phyloP scores from a whole-genome alignment of 2,113 vertebrate genomes.

The Neopipo cinnamomea region DNA sequence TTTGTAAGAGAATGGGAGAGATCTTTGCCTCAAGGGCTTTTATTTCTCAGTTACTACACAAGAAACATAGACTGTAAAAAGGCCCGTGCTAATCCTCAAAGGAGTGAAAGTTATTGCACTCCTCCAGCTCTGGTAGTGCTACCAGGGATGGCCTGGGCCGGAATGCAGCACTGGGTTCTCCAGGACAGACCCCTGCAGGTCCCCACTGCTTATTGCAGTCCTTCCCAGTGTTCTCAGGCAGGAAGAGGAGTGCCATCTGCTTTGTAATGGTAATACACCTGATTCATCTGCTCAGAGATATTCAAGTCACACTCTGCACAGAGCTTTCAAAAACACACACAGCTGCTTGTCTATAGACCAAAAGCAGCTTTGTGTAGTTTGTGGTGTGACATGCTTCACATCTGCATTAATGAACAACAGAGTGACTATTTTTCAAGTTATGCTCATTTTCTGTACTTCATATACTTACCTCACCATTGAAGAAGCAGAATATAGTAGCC shows the following conservation, averaged over 20 bases:
- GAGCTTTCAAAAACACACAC: neutral
- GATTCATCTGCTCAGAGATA: neutral
- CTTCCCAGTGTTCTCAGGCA: neutral
- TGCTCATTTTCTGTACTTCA: neutral
- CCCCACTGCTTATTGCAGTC: neutral
- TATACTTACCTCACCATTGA: slow-evolving; percentile 90
- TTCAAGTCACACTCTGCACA: neutral
- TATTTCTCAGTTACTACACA: neutral
- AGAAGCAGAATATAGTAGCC: slow-evolving; percentile 97
- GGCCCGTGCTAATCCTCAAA: neutral
- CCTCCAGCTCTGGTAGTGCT: neutral
- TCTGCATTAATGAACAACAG: neutral
- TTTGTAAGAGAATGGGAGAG: neutral
- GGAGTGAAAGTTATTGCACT: neutral
- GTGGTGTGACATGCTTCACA: accelerated
- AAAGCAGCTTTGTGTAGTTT: neutral
- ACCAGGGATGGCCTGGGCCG: neutral
- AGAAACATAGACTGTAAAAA: neutral
- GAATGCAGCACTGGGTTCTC: neutral
- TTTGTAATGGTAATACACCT: neutral
- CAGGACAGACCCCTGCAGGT: neutral
- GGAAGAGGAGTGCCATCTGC: neutral
- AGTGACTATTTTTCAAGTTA: neutral
- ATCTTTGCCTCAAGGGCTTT: neutral
- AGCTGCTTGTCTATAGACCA: neutral